These are phyloP conservation scores for Oryctes rhinoceros DNA, from an alignment of 1,140 invertebrate genomes.

Conservation along the genomic window DNA sequence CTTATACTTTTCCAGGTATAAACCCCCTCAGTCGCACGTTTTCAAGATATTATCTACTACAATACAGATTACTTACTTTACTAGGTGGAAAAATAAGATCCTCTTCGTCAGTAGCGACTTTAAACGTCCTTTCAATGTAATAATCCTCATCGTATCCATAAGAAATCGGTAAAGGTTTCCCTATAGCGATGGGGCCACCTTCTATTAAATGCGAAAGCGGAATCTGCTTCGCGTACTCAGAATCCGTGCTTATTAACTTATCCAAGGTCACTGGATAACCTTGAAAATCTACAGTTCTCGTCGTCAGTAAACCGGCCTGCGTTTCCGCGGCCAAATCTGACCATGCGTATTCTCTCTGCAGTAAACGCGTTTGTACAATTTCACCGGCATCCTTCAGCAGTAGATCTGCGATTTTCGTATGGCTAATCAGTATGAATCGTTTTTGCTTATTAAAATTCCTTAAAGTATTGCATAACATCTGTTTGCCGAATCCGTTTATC, in stretches of 20 bases:
- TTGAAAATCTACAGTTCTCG: not conserved
- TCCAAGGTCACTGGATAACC: not conserved
- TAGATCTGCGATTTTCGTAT: not conserved
- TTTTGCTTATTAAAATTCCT: not conserved
- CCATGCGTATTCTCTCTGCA: not conserved
- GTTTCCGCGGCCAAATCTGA: not conserved
- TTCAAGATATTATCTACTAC: too few relatives aligned
- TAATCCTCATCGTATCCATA: not conserved
- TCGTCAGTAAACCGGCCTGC: not conserved
- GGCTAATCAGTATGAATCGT: not conserved
- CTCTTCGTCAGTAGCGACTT: not conserved
- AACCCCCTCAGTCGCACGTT: too few relatives aligned
- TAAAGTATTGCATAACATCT: not conserved
- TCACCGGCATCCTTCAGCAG: not conserved
- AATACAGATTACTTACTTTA: not conserved
- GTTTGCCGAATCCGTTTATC: not conserved
- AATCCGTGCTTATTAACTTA: not conserved
- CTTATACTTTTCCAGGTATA: too few relatives aligned
- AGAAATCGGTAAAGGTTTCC: not conserved
- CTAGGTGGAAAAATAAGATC: not conserved
- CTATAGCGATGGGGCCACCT: not conserved
- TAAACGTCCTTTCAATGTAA: constrained; percentile 1
- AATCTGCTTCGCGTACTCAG: not conserved
- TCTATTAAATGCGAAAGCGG: not conserved
- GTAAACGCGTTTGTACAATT: not conserved